Evolutionary conservation across 2,888 invertebrate species (phyloP).

Genomic region (Hybos culiciformis): DNA sequence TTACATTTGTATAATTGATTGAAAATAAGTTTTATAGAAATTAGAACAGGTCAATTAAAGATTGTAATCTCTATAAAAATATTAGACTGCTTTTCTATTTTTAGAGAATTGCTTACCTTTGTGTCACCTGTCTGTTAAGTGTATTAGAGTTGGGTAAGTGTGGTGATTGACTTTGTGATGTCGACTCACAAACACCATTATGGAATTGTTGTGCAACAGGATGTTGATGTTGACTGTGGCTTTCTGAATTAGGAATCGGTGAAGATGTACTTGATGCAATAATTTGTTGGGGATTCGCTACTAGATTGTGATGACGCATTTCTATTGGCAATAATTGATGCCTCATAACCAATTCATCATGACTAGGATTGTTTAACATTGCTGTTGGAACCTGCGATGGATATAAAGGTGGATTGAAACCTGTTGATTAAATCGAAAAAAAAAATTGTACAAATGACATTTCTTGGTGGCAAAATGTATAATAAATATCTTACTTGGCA

Average conservation of each 20-base stretch:
- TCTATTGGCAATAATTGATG: background rate
- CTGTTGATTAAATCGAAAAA: background rate
- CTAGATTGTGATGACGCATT: background rate
- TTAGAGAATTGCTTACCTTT: slow-evolving; percentile 34
- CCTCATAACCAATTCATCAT: background rate
- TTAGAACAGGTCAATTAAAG: no score
- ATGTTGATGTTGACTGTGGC: slow-evolving; percentile 1
- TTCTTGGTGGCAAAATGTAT: background rate
- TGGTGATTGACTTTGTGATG: slow-evolving; percentile 35
- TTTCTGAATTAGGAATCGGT: background rate
- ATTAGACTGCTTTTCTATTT: background rate
- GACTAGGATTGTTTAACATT: no score
- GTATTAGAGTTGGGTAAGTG: slow-evolving; percentile 39
- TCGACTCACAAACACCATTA: slow-evolving; percentile 20
- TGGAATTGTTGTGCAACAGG: background rate
- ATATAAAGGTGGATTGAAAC: slow-evolving; percentile 23
- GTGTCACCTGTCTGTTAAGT: slow-evolving; percentile 39
- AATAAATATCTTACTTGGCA: slow-evolving; percentile 25
- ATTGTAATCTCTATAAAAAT: background rate
- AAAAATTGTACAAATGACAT: no score
- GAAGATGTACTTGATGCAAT: background rate
- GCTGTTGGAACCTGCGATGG: slow-evolving; percentile 28
- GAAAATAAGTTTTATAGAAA: background rate
- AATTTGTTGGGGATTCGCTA: background rate
- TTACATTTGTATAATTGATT: background rate